Base-by-base conservation (phyloP, 2,113 vertebrate species). In the Fregetta grallaria region DNA sequence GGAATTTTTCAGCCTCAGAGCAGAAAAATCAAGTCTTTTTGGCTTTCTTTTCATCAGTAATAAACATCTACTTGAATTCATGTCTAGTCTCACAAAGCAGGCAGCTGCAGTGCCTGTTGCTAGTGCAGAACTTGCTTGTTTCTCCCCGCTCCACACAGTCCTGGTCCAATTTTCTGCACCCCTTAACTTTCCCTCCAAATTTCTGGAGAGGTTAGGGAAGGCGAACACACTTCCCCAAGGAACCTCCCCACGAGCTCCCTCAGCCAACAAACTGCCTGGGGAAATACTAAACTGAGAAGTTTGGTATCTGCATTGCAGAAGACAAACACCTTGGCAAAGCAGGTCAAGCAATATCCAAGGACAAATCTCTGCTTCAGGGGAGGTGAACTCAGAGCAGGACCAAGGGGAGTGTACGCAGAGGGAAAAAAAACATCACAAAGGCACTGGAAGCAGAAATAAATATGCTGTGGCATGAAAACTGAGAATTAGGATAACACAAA, bases 231-330 rank as follows among this genome's bases (percentile, higher is more conserved):
- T 71, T 77, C 47, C 47, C 63, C 65, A 53, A 56, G 44, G 61
- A 93, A 63, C 19, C 4, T 89, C 52, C 30, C 58, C 36, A 63
- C 0, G 0, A 0, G 0, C 49, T 94, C 61, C 36, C 40, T 96
- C 52, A 78, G 73, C 74, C 87, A 91, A 67, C 27, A 87, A 67
- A 71, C 53, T 71, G 95, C 86, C 58, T 53, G 26, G 36, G 85
- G 67, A 96, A 94, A 82, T 27, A 62, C 50, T 86, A 68, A 74
- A 65, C 34, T 36, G 20, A 90, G 42, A 84, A 91, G 72, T 78
- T 94, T 26, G 53, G 40, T 83, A 95, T 93, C 88, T 67, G 90
- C 90, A 92, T 68, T 97, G 95, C 95, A 78, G 88, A 91, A 95
- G 73, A 91, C 58, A 86, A 96, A 88, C 76, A 94, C 88, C 77